phyloP scores from a whole-genome alignment of 2,888 invertebrate species.

The Nomada goodeniana region DNA sequence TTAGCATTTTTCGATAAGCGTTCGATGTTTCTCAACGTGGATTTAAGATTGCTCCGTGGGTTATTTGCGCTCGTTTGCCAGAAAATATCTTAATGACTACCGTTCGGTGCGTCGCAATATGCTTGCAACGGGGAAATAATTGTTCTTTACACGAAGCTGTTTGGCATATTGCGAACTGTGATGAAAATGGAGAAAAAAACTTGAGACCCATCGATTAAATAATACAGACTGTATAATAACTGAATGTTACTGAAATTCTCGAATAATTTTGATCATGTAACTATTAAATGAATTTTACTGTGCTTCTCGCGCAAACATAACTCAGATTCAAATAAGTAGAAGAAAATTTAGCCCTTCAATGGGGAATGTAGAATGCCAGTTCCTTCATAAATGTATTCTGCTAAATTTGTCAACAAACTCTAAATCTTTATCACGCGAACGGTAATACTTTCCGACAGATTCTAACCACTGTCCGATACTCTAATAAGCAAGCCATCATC shows the following conservation, averaged over 20 bases:
- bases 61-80: background rate
- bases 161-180: slow-evolving; percentile 5
- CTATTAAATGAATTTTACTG: too few relatives aligned
- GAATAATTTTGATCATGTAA: too few relatives aligned
- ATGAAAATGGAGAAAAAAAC: background rate
- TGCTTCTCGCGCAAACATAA: too few relatives aligned
- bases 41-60: background rate
- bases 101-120: background rate
- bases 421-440: too few relatives aligned
- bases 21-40: background rate
- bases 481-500: slow-evolving; percentile 53
- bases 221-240: too few relatives aligned
- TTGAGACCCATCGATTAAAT: background rate
- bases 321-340: too few relatives aligned
- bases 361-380: too few relatives aligned
- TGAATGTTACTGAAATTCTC: too few relatives aligned
- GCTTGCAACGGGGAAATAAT: background rate
- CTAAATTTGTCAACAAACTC: too few relatives aligned
- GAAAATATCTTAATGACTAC: background rate
- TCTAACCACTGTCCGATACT: background rate
- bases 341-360: too few relatives aligned
- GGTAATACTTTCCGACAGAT: background rate
- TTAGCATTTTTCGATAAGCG: slow-evolving; percentile 1
- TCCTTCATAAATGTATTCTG: too few relatives aligned
- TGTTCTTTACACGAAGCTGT: background rate